Evolutionary conservation across 2,113 vertebrate species (phyloP).

Genomic region (Micromys minutus): DNA sequence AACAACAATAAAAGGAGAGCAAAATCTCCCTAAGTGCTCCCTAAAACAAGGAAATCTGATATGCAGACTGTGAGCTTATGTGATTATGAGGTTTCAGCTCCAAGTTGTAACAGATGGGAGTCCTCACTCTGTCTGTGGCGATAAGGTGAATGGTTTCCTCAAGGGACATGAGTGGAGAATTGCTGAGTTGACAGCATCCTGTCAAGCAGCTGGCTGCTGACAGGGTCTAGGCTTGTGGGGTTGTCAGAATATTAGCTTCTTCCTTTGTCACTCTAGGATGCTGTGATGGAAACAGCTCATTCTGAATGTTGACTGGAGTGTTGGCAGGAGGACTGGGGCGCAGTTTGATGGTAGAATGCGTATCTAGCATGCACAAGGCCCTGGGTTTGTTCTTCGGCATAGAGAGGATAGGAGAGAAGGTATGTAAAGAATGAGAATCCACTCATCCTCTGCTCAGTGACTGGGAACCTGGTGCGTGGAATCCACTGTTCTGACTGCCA

Average conservation of each 20-base stretch:
- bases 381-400: background rate
- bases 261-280: background rate
- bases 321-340: background rate
- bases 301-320: background rate
- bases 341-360: background rate
- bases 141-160: conserved; percentile 83
- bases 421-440: background rate
- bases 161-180: conserved; percentile 70
- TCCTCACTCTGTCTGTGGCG: conserved; percentile 77
- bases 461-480: background rate
- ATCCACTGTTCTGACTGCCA: background rate
- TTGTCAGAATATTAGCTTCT: too few relatives aligned
- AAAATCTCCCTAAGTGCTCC: conserved; percentile 80
- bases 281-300: background rate
- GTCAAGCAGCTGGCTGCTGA: conserved; percentile 77
- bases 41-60: conserved; percentile 74
- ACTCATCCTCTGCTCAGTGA: background rate
- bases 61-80: conserved; percentile 75
- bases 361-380: background rate
- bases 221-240: background rate
- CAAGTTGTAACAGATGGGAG: conserved; percentile 83
- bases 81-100: conserved; percentile 75
- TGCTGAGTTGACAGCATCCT: conserved; percentile 80
- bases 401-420: background rate
- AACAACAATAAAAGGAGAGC: conserved; percentile 80